A percentile compares a stretch with the other conserved stretches of the same genome.
phyloP scores from a whole-genome alignment of 2,113 vertebrate genomes.

The Ahaetulla prasina region DNA sequence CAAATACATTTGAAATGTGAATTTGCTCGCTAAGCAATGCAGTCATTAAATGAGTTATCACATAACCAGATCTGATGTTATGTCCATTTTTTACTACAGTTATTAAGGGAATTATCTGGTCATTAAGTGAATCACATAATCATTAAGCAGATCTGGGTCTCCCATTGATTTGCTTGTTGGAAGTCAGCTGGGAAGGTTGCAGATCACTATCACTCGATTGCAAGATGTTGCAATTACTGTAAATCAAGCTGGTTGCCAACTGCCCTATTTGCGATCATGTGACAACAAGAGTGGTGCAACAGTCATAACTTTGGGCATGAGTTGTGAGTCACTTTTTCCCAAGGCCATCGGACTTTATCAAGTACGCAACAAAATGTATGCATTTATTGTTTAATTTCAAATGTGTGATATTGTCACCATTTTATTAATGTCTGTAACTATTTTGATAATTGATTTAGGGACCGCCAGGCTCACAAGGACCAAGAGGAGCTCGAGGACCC shows the following conservation, averaged over 20 bases:
- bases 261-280: background rate
- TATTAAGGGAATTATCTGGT: background rate
- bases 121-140: background rate
- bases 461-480: slow-evolving; percentile 87
- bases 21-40: background rate
- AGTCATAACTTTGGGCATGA: background rate
- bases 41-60: background rate
- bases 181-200: background rate
- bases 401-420: background rate
- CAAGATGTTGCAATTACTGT: background rate
- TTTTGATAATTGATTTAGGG: slow-evolving; percentile 73
- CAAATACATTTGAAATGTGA: background rate
- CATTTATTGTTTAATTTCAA: background rate
- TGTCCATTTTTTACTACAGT: background rate
- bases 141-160: background rate
- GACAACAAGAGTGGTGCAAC: background rate
- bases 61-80: background rate
- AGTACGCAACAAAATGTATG: background rate
- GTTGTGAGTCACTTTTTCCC: background rate
- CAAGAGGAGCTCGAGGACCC: slow-evolving; percentile 82
- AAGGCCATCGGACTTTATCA: background rate
- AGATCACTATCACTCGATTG: background rate
- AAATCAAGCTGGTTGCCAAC: background rate
- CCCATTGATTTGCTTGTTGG: background rate
- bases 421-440: background rate